Evolutionary conservation across 2,113 vertebrate species (phyloP).

Genomic region (Muscicapa adusta): DNA sequence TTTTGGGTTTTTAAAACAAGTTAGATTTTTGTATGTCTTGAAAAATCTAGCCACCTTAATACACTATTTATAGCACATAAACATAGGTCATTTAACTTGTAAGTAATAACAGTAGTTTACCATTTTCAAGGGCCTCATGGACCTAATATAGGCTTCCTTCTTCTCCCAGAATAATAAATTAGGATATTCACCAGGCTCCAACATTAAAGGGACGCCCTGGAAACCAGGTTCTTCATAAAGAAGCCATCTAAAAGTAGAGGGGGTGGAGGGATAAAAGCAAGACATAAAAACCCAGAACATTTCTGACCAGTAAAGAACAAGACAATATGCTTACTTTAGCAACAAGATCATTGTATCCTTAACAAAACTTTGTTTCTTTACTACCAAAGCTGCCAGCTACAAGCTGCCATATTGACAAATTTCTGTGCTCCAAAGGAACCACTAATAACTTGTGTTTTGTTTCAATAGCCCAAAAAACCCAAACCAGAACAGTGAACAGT

Average conservation of each 20-base stretch:
- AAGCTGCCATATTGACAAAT: neutral
- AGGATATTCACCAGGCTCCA: constrained; percentile 89
- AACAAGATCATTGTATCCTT: neutral
- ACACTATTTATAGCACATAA: neutral
- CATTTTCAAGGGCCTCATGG: constrained; percentile 89
- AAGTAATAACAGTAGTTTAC: constrained; percentile 61
- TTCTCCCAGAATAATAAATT: constrained; percentile 88
- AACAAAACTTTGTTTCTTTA: neutral
- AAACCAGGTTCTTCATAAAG: constrained; percentile 90
- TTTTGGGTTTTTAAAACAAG: neutral
- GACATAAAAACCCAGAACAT: neutral
- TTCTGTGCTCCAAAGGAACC: neutral
- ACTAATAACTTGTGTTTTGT: neutral
- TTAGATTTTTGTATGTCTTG: neutral
- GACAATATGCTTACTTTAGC: neutral
- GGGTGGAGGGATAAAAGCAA: neutral
- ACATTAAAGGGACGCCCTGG: constrained; percentile 80
- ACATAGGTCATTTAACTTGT: neutral
- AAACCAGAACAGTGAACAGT: neutral
- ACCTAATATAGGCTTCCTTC: constrained; percentile 85
- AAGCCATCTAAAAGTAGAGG: constrained; percentile 80
- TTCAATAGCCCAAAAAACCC: neutral
- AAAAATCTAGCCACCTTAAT: neutral
- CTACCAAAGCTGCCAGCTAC: neutral
- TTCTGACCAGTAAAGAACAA: neutral